A percentile compares a stretch with the other conserved stretches of the same genome.
Conservation (phyloP, 1,140 invertebrate species). For the Limonius californicus region DNA sequence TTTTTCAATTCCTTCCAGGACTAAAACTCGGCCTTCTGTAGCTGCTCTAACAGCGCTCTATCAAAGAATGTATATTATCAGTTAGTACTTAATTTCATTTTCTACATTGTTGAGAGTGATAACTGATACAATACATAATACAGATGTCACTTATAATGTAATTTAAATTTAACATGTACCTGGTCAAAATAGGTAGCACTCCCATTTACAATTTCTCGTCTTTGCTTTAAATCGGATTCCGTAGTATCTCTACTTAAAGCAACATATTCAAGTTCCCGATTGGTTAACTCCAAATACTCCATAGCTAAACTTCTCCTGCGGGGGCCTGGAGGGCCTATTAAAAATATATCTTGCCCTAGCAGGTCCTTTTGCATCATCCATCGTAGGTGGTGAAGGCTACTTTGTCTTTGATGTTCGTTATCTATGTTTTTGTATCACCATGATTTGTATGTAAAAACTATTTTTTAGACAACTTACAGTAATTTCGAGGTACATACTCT, state of each 20-base stretch:
- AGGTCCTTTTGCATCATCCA: constrained; percentile 95
- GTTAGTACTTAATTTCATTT: too few relatives aligned
- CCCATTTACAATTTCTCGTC: constrained; percentile 83
- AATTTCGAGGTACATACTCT: constrained; percentile 80
- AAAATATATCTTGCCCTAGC: constrained; percentile 91
- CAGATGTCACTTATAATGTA: too few relatives aligned
- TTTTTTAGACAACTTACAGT: constrained; percentile 60
- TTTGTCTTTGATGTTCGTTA: constrained; percentile 56
- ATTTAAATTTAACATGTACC: too few relatives aligned
- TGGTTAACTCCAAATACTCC: constrained; percentile 83
- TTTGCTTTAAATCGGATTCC: constrained; percentile 93
- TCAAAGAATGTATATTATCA: constrained; percentile 8
- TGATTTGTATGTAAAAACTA: constrained; percentile 11
- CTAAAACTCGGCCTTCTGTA: constrained; percentile 78
- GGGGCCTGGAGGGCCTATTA: constrained; percentile 86
- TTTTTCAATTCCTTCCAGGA: constrained; percentile 97
- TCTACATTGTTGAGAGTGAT: background rate
- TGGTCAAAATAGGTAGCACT: constrained; percentile 93
- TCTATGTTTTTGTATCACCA: constrained; percentile 23
- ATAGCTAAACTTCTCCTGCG: constrained; percentile 70
- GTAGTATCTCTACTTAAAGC: constrained; percentile 93
- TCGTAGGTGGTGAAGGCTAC: constrained; percentile 74
- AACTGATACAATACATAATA: too few relatives aligned
- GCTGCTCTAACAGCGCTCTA: constrained; percentile 90
- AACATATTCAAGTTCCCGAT: constrained; percentile 89